Evolutionary conservation across 2,888 invertebrate species (phyloP).

Genomic region (Myathropa florea): DNA sequence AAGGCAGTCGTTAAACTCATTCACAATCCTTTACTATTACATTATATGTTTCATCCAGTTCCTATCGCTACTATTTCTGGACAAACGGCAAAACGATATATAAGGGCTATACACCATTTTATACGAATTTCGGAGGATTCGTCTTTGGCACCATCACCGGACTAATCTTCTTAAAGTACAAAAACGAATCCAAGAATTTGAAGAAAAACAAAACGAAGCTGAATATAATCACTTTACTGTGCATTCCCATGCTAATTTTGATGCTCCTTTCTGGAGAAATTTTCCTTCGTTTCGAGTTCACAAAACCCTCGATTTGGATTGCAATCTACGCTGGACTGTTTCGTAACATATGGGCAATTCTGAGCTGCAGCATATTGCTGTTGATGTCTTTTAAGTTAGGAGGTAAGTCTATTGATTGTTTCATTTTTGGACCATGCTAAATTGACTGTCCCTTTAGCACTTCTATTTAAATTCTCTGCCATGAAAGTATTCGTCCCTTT

Average conservation of each 20-base stretch:
- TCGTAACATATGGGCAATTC: constrained; percentile 78
- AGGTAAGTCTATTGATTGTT: constrained; percentile 73
- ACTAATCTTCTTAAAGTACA: constrained; percentile 72
- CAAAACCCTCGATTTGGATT: constrained; percentile 77
- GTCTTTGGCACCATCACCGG: constrained; percentile 75
- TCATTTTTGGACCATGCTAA: not conserved
- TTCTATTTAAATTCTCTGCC: constrained; percentile 74
- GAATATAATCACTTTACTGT: constrained; percentile 72
- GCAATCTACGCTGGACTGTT: constrained; percentile 80
- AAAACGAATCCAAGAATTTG: constrained; percentile 40
- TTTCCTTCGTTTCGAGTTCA: constrained; percentile 76
- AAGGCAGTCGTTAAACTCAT: constrained; percentile 35
- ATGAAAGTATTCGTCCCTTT: constrained; percentile 74
- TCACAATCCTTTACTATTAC: not conserved
- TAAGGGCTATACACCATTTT: constrained; percentile 75
- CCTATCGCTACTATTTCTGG: constrained; percentile 76
- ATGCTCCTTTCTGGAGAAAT: constrained; percentile 74
- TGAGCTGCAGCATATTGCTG: constrained; percentile 75
- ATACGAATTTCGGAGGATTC: constrained; percentile 78
- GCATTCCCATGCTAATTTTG: constrained; percentile 70
- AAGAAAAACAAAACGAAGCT: constrained; percentile 70
- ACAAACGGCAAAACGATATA: constrained; percentile 74
- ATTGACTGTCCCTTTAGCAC: constrained; percentile 70
- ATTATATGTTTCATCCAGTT: not conserved
- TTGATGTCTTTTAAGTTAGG: constrained; percentile 77